A percentile compares a stretch with the other conserved stretches of the same genome.
Conservation (phyloP, 2,113 vertebrate species). For the human (Homo sapiens) region GRCh38 chr4:159945001-159945500, state of each 20-base stretch:
- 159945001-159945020: background rate
- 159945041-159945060: background rate
- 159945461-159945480: background rate
- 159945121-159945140: background rate
- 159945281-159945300: background rate
- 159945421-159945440: background rate
- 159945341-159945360: accelerated
- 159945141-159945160: background rate
- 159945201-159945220: background rate
- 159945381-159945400: background rate
- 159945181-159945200: background rate
- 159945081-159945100: background rate
- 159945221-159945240: background rate
- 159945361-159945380: background rate
- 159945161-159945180: background rate
- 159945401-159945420: background rate
- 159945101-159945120: background rate
- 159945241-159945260: background rate
- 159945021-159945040: background rate
- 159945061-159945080: background rate
- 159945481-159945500: background rate
- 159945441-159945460: background rate
- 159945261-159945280: too few species aligned
- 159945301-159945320: background rate
- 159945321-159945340: background rate